Base-by-base conservation (phyloP, 1,140 invertebrate species). In the Aphidius gifuensis region DNA sequence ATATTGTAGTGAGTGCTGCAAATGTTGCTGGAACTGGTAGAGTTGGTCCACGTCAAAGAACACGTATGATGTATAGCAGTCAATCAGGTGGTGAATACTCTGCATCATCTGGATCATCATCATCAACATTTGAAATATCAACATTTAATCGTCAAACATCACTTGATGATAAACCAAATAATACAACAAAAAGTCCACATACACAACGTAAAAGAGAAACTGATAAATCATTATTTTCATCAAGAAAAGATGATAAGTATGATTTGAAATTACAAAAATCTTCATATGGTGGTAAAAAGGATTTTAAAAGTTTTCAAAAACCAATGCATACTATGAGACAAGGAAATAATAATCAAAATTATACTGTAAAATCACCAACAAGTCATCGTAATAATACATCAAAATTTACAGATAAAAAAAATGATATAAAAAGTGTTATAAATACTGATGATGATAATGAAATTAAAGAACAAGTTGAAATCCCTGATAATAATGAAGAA, bases 41-140 rank as follows among this genome's bases (percentile, higher is more conserved):
- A 67, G 80, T 82, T n/a, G 79, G 80, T 9, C 79, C 78, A 44
- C 71, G 80, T n/a, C 78, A 81, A 62, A 76, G 74, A 38, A 71
- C 71, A 21, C 69, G 74, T n/a, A 40, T 80, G 32, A 76, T 76
- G 7, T 81, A 81, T 46, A 79, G 75, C 56, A 75, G 78, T 58
- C 76, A 80, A 42, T 74, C 74, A 0, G 78, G 80, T 47, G 61
- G 64, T 23, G 77, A 81, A 38, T 1, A 32, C 23, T 4, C 1
- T 32, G 16, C 23, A 32, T 4, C 23, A 32, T 32, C 23, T 3
- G 2, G 1, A 32, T 32, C 23, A 32, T 32, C 23, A 32, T 7
- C 59, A 9, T 57, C 53, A 16, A 55, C 56, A 7, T 53, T 69
- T 5, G 71, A 77, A 53, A 16, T 9, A 67, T 38, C 54, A 9